Conservation (phyloP, 2,888 invertebrate species). For the Rapana venosa region DNA sequence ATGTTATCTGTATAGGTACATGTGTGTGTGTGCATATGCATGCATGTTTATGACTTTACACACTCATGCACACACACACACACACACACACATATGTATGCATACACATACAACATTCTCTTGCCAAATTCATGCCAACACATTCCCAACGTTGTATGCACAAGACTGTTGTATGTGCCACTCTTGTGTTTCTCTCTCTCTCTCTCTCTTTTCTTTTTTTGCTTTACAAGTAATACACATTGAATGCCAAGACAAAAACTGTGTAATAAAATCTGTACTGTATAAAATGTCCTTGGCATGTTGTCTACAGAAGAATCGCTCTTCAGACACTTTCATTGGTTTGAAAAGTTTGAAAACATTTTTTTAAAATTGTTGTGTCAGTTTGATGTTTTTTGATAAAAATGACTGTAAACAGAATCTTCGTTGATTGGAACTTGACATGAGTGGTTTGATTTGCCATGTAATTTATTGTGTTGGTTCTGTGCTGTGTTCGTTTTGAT, state of each 20-base stretch:
- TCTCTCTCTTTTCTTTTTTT: background rate
- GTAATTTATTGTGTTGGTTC: background rate
- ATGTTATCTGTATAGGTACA: no score
- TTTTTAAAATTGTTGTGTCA: background rate
- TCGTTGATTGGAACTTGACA: background rate
- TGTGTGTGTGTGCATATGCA: no score
- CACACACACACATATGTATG: background rate
- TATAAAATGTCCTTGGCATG: background rate
- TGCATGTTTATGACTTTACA: background rate
- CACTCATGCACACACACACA: background rate
- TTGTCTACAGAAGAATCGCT: background rate
- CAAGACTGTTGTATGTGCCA: background rate
- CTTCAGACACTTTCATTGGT: background rate
- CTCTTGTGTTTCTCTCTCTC: background rate
- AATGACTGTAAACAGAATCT: background rate
- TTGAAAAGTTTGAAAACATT: background rate
- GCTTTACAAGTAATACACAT: no score
- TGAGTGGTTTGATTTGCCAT: background rate
- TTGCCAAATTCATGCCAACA: background rate
- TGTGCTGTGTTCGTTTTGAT: background rate
- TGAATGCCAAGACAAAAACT: background rate
- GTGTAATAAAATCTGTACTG: background rate
- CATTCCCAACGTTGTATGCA: conserved; percentile 1
- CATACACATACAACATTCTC: background rate
- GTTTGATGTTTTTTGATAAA: background rate